Conservation (phyloP, 2,888 invertebrate species). For the Meandrusa payeni region DNA sequence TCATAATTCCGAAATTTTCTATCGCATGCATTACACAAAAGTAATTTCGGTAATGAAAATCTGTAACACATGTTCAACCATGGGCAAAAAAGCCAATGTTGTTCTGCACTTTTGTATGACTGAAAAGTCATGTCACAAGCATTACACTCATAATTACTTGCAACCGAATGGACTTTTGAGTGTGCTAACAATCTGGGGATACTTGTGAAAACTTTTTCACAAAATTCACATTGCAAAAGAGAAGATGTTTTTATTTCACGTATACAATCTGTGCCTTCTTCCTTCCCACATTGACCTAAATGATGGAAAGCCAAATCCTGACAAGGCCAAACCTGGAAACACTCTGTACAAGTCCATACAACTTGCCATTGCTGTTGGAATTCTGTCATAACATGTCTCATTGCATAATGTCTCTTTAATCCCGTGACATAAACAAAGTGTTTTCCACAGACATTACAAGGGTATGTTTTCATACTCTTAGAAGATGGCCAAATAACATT, state of each 20-base stretch:
- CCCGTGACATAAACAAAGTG: conserved; percentile 73
- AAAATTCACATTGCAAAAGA: conserved; percentile 69
- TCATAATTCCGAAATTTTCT: conserved; percentile 72
- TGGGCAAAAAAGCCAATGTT: conserved; percentile 65
- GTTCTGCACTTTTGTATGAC: conserved; percentile 62
- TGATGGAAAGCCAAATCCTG: conserved; percentile 62
- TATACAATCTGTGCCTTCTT: conserved; percentile 47
- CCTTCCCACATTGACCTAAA: conserved; percentile 53
- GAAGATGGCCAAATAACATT: conserved; percentile 54
- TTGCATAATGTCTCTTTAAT: conserved; percentile 59
- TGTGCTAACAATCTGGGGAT: conserved; percentile 66
- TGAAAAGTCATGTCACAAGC: conserved; percentile 63
- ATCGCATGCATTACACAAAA: conserved; percentile 71
- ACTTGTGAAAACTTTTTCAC: conserved; percentile 69
- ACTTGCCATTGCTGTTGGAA: conserved; percentile 65
- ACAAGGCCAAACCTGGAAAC: conserved; percentile 73
- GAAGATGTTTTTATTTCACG: conserved; percentile 70
- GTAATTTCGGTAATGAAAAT: conserved; percentile 64
- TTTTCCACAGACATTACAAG: conserved; percentile 69
- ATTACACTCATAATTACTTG: conserved; percentile 84
- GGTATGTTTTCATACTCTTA: conserved; percentile 55
- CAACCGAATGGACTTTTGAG: conserved; percentile 79
- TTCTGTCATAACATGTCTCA: conserved; percentile 55
- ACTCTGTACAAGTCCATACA: conserved; percentile 73
- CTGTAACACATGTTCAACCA: conserved; percentile 62